Conservation (phyloP, 2,888 invertebrate genomes). For the Gastracanthus pulcherrimus region DNA sequence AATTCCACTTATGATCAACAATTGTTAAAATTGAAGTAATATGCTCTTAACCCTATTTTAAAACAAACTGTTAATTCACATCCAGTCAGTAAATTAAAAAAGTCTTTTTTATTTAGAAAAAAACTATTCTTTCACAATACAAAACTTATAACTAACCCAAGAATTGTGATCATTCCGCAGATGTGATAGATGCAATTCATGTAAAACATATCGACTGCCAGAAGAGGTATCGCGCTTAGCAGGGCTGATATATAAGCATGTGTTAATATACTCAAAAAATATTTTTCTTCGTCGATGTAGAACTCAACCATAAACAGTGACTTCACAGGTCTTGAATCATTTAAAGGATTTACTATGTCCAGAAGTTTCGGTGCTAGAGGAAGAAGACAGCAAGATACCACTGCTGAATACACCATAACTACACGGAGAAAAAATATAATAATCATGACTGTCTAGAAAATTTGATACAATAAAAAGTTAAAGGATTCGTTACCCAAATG, state of each 20-base stretch:
- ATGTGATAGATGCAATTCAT: slow-evolving; percentile 16
- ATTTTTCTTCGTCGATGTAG: slow-evolving; percentile 57
- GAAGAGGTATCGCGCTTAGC: neutral
- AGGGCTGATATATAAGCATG: slow-evolving; percentile 31
- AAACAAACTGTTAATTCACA: too few species aligned
- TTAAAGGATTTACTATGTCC: slow-evolving; percentile 48
- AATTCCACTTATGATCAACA: too few species aligned
- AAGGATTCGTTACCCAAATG: too few species aligned
- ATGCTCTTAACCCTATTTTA: too few species aligned
- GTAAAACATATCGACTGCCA: slow-evolving; percentile 33
- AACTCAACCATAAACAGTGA: slow-evolving; percentile 57
- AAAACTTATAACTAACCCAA: too few species aligned
- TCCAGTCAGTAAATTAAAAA: too few species aligned
- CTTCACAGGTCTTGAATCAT: slow-evolving; percentile 51
- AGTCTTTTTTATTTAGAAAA: too few species aligned
- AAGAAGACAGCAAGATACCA: neutral
- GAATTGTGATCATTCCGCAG: slow-evolving; percentile 38
- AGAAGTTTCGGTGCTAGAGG: slow-evolving; percentile 5
- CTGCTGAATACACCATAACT: neutral
- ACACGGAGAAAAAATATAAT: too few species aligned
- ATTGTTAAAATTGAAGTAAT: too few species aligned
- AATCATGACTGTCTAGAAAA: too few species aligned
- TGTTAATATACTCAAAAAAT: slow-evolving; percentile 48
- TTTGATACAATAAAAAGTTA: too few species aligned
- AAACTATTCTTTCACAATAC: too few species aligned